Evolutionary conservation across 2,888 invertebrate genomes (phyloP), one percentile per base, ranked within the genome.

Genomic region (Cremastinae sp.): DNA sequence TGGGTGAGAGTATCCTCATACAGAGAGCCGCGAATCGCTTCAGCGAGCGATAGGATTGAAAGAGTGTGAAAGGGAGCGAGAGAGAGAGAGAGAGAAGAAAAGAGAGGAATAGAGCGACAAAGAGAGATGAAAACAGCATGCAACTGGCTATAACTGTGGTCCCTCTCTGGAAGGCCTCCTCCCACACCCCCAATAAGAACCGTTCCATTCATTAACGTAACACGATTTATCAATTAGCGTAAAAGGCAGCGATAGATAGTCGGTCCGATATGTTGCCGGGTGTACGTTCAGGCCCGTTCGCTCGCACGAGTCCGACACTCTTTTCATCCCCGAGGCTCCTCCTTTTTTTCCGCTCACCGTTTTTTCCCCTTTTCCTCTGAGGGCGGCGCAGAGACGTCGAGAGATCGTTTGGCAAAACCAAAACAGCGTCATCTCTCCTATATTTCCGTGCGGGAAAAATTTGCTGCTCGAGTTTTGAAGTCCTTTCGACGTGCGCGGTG

Each of bases 211-310:
- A 89, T 89, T 89, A 89, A 87, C 86, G 88, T 84, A 87, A 89
- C 89, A 89, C 89, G 89, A 89, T 89, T 89, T 89, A 89, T 89
- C 89, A 89, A 89, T 89, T 89, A 89, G 88, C 89, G 88, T 89
- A 87, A 89, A 88, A 89, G 89, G 88, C 87, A 85, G 84, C 88
- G 85, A 88, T 88, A 88, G 89, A 89, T 88, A 88, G 88, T 87
- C 86, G 86, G 85, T 84, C 86, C 85, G 88, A 89, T 88, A 87
- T 84, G 86, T 85, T 84, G 84, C 81, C 82, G 79, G 81, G 79
- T 20, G n/a, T 28, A 8, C 12, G 55, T 18, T 56, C 56, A 16
- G 28, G 28, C 28, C 28, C 28, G 28, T 28, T 28, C 28, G 28
- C 82, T 79, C 83, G 74, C 45, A 65, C 64, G 49, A 35, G 22